Evolutionary conservation across 2,797 vertebrate genomes (phyloP).

Genomic region (Crenichthys baileyi): DNA sequence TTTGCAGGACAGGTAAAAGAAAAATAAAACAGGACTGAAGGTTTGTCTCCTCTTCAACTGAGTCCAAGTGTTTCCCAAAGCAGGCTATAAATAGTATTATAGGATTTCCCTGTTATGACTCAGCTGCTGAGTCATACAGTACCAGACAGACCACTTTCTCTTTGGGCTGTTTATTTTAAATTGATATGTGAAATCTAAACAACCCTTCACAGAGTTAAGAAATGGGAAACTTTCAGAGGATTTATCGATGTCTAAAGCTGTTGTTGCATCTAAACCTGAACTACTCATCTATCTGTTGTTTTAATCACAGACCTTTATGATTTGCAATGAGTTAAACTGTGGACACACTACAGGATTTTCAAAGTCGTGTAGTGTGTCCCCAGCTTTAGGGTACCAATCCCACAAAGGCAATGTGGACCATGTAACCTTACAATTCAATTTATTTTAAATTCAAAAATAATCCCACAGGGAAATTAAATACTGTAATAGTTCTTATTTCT

Average conservation of each 20-base stretch:
- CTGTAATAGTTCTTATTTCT: neutral
- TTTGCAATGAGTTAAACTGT: neutral
- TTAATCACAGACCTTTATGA: neutral
- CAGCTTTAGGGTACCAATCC: neutral
- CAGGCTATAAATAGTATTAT: conserved; percentile 1
- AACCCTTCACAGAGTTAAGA: neutral
- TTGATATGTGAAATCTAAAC: neutral
- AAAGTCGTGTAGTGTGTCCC: neutral
- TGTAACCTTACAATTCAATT: neutral
- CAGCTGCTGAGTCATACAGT: conserved; percentile 44
- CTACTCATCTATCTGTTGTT: neutral
- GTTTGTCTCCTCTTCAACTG: neutral
- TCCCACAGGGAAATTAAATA: too few relatives aligned
- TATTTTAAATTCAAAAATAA: too few relatives aligned
- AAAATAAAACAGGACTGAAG: neutral
- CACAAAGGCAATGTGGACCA: neutral
- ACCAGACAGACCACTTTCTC: conserved; percentile 17
- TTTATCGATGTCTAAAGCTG: neutral
- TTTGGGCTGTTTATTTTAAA: neutral
- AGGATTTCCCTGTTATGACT: conserved; percentile 45
- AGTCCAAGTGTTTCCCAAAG: conserved; percentile 21
- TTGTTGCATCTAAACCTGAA: neutral
- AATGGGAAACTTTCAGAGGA: neutral
- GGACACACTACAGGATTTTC: neutral
- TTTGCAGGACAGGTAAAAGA: too few relatives aligned